Base-by-base conservation (phyloP, 2,113 vertebrate species). In the Opisthocomus hoazin region DNA sequence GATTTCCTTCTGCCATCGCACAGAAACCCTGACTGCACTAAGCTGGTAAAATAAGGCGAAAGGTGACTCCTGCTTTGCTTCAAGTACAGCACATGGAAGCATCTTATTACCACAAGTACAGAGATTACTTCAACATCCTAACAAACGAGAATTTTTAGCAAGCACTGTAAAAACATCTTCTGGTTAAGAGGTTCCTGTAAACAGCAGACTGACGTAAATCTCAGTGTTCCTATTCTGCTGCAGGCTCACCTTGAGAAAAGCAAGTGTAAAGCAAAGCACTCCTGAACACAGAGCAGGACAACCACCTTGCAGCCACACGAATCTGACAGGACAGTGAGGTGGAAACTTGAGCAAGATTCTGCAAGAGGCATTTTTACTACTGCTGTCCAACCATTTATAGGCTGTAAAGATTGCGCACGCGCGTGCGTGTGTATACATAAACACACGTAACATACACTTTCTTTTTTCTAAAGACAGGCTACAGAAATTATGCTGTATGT, bases 371-470 rank as follows among this genome's bases (percentile, higher is more conserved):
- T 71, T 91, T 75, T 91, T 46, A 46, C 36, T 68, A 54, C 34
- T 14, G 43, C 45, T 70, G 84, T 58, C 34, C 57, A 83, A 15
- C 5, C 32, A 65, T 36, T 66, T 50, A 57, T 5, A 87, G 27
- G 11, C 27, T 45, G 16, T 24, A 48, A 89, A 65, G 48, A 68
- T 2, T 22, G 4, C 45, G 11, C 29, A n/a, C n/a, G 22, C 36
- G 20, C 56, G 5, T 51, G 9, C 66, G 5, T 10, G 22, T 18
- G 6, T 15, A 1, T 46, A 5, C 3, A 9, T 11, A n/a, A 5
- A 53, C 12, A 24, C 21, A 21, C 43, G 14, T 11, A 43, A 48
- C 12, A 3, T 26, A 2, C 2, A n/a, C 22, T 16, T 87, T 32
- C 18, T 82, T 83, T 77, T 74, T 60, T 64, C 32, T 73, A 21